Evolutionary conservation across 2,797 vertebrate genomes (phyloP), one percentile per base, ranked within the genome.

Genomic region (Crax fasciolata): DNA sequence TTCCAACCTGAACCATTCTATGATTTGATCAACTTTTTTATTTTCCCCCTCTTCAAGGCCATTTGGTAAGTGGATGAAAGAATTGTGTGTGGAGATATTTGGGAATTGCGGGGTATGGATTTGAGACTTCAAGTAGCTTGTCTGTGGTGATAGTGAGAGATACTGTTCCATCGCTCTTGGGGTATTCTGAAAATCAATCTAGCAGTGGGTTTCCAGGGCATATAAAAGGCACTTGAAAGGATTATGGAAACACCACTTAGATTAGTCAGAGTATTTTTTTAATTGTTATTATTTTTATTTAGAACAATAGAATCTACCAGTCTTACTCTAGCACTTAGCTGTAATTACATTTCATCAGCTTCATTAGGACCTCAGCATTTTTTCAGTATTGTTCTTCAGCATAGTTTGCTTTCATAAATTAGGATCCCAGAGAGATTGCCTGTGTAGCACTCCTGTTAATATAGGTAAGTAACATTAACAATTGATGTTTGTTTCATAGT

Each of bases 401-500:
- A 8, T 25, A 38, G 19, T 46, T 93, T 84, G 46, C 35, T 78
- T 83, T 75, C 19, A 23, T 84, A 68, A 91, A 11, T 24, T 70
- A 17, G 46, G 67, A 73, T 51, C 25, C 28, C 57, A 39, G 55
- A 65, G 67, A 11, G 21, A 32, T 87, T 74, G 19, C 20, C n/a
- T 48, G 10, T 52, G 35, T 78, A 92, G 38, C 21, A 17, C 27
- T 84, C n/a, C 16, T 65, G 9, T 71, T 65, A 51, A 41, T 25
- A 8, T 27, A 49, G 55, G 27, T 90, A 91, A 83, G 59, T 84
- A 32, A 61, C 35, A 30, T 25, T 63, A 78, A 79, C 80, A 74
- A 61, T 51, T 58, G 80, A 20, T 43, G 48, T 67, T 95, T 95
- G 46, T 92, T 92, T 96, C 67, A 93, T 81, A 52, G 30, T 48